These are phyloP conservation scores for Anoplophora glabripennis DNA, from an alignment of 1,140 invertebrate genomes.

Conservation along the genomic window DNA sequence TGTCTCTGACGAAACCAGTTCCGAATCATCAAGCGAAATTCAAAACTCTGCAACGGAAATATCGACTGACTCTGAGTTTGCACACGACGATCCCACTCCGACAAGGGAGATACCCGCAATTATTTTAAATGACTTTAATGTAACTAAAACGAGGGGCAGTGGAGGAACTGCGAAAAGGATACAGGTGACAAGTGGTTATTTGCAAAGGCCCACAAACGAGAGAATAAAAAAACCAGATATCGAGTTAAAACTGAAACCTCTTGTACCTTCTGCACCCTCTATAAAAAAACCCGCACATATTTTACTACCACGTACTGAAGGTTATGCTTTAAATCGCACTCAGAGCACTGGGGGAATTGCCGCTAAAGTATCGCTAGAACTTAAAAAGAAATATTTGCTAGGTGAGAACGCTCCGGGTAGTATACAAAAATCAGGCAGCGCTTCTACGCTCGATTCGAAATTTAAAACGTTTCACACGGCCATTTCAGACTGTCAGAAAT, in stretches of 20 bases:
- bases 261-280: slow-evolving; percentile 49
- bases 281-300: slow-evolving; percentile 44
- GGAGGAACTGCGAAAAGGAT: slow-evolving; percentile 56
- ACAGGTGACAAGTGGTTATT: slow-evolving; percentile 53
- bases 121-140: slow-evolving; percentile 60
- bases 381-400: slow-evolving; percentile 80
- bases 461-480: slow-evolving; percentile 78
- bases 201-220: slow-evolving; percentile 36
- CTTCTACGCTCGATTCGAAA: slow-evolving; percentile 78
- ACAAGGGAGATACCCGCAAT: slow-evolving; percentile 64
- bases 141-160: slow-evolving; percentile 53
- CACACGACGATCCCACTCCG: slow-evolving; percentile 73
- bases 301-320: slow-evolving; percentile 57
- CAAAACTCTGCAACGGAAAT: slow-evolving; percentile 86
- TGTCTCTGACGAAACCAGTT: slow-evolving; percentile 67
- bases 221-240: slow-evolving; percentile 39
- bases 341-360: slow-evolving; percentile 82
- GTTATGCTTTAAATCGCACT: slow-evolving; percentile 75
- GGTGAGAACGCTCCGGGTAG: slow-evolving; percentile 60
- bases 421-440: slow-evolving; percentile 80
- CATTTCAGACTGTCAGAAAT: slow-evolving; percentile 85
- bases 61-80: slow-evolving; percentile 88
- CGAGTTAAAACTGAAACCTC: slow-evolving; percentile 54
- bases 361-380: slow-evolving; percentile 77
- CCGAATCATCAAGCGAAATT: slow-evolving; percentile 64